phyloP scores from a whole-genome alignment of 2,113 vertebrate species.

The Anas platyrhynchos region DNA sequence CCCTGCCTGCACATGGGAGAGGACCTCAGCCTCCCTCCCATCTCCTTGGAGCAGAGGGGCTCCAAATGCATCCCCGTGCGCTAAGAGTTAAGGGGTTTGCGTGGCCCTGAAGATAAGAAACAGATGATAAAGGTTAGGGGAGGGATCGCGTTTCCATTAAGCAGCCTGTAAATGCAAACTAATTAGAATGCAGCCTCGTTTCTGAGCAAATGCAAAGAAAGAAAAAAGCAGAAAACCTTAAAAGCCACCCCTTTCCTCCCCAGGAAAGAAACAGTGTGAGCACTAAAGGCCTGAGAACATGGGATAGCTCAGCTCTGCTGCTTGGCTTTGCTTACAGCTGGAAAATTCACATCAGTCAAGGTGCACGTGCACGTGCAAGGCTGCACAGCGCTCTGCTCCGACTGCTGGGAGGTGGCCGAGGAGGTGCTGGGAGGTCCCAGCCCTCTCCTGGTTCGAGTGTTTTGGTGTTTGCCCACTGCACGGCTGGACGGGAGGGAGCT shows the following conservation, averaged over 20 bases:
- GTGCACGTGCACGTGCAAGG: rapidly evolving
- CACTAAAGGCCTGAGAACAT: not conserved
- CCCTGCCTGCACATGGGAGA: too few relatives aligned
- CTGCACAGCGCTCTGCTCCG: not conserved
- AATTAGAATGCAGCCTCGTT: conserved; percentile 22
- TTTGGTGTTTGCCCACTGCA: rapidly evolving
- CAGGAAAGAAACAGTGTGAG: not conserved
- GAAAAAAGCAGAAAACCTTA: not conserved
- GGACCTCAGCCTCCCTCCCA: not conserved
- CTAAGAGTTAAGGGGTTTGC: not conserved
- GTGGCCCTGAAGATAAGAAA: conserved; percentile 22
- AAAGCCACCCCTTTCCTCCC: not conserved
- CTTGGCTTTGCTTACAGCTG: not conserved
- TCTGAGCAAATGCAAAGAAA: not conserved
- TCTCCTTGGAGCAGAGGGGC: not conserved
- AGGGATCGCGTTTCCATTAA: not conserved
- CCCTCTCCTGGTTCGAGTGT: not conserved
- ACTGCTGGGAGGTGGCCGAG: not conserved
- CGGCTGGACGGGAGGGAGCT: rapidly evolving
- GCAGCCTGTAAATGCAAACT: not conserved
- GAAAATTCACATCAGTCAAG: rapidly evolving
- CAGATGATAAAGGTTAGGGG: conserved; percentile 17
- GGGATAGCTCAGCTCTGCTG: not conserved
- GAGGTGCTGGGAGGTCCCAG: not conserved
- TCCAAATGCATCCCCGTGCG: not conserved